A percentile compares a stretch with the other conserved stretches of the same genome.
Evolutionary conservation across 2,113 vertebrate genomes (phyloP).

Genomic region (Petrocephalus microphthalmus): DNA sequence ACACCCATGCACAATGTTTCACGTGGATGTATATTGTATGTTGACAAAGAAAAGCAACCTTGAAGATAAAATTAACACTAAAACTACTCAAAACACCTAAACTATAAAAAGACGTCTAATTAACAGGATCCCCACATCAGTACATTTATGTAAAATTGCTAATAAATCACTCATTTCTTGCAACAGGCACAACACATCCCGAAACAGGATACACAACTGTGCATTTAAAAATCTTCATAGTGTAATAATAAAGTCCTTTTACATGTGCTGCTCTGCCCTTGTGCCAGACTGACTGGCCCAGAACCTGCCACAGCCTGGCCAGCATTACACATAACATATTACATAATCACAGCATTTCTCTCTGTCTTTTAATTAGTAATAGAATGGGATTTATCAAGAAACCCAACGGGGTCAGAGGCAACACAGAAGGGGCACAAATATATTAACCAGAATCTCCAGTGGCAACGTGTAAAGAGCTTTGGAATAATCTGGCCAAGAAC

Average conservation of each 20-base stretch:
- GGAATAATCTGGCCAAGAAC: not conserved
- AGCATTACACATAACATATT: not conserved
- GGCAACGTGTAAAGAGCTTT: not conserved
- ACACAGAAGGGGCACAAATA: not conserved
- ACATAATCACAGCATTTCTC: not conserved
- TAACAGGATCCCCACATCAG: not conserved
- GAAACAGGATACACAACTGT: no score
- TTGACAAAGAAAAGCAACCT: not conserved
- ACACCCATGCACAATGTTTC: not conserved
- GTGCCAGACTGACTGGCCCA: not conserved
- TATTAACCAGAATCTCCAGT: not conserved
- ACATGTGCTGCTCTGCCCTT: not conserved
- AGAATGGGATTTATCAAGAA: not conserved
- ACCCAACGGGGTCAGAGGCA: not conserved
- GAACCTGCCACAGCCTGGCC: not conserved
- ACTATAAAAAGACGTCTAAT: not conserved
- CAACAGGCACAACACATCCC: no score
- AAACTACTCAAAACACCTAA: not conserved
- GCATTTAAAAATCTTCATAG: not conserved
- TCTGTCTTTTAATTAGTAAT: not conserved
- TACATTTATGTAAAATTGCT: not conserved
- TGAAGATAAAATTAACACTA: not conserved
- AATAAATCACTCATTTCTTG: no score
- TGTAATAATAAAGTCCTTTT: not conserved
- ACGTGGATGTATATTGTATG: not conserved